Base-by-base conservation (phyloP, 2,888 invertebrate genomes). In the Andrena bucephala region DNA sequence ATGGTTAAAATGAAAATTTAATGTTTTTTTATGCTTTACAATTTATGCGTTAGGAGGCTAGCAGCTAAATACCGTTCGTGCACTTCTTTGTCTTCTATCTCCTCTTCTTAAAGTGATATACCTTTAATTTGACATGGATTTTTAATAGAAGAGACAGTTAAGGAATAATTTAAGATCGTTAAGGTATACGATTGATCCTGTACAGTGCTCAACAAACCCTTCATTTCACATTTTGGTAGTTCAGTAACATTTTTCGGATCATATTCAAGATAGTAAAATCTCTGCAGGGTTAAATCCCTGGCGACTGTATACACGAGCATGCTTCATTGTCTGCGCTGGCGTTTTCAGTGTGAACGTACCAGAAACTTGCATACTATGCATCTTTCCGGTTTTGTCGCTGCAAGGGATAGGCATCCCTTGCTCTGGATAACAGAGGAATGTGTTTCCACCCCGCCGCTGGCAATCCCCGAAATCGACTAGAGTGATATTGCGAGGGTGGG, bases 381-480 rank as follows among this genome's bases (percentile, higher is more conserved):
- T 60, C 66, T 24, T 48, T 60, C 2, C 24, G 29, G 60, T 52
- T 77, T 62, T 67, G 54, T 77, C 50, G 33, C 57, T 10, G 20
- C 4, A 67, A 59, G 60, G 24, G 33, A 76, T 62, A 70, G 63
- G 50, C 33, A 62, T 69, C 54, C 54, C 10, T 27, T 50, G 13
- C 31, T 50, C 57, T 50, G 42, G 36, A 31, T 60, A 50, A 62
- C 68, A 33, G 67, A 62, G 36, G 57, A 68, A 67, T 31, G 36
- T 5, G 67, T 77, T 67, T 60, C 20, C 20, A 20, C 60, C 65
- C 36, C 54, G 63, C 63, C 50, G 63, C 57, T 36, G 63, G 48
- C 54, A 42, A 67, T 31, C 27, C 54, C 67, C 42, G 67, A 67
- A 42, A 48, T 60, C 36, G 60, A 62, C 72, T 62, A 42, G 24